These are phyloP conservation scores for Megaceryle alcyon DNA, from an alignment of 2,797 vertebrate species.

Conservation along the genomic window DNA sequence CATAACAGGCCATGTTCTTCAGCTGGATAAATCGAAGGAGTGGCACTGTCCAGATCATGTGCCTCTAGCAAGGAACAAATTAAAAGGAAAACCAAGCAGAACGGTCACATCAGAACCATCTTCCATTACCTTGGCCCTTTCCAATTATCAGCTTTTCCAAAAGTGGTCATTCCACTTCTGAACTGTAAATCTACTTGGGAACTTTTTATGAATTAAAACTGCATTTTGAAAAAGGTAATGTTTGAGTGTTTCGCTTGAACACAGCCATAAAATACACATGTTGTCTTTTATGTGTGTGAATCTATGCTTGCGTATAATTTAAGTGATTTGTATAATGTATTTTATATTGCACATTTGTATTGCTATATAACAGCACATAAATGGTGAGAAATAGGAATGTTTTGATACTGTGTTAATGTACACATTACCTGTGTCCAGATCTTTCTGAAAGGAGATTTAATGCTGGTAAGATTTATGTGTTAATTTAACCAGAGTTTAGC, in stretches of 20 bases:
- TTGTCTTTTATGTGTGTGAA: not conserved
- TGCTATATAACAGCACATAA: not conserved
- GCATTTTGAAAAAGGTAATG: not conserved
- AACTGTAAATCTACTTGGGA: not conserved
- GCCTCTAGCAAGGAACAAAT: constrained; percentile 17
- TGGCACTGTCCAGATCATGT: not conserved
- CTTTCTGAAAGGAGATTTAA: not conserved
- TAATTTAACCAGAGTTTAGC: not conserved
- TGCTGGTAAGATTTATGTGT: not conserved
- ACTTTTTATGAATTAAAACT: not conserved
- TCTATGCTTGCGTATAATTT: not conserved
- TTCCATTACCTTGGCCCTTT: not conserved
- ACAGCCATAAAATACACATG: not conserved
- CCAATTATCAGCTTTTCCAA: not conserved
- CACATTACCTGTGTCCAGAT: not conserved
- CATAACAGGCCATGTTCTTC: not conserved
- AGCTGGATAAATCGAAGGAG: constrained; percentile 25
- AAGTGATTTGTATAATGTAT: not conserved
- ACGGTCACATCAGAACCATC: not conserved
- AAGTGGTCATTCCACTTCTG: not conserved
- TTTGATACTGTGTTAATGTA: not conserved
- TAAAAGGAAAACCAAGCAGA: constrained; percentile 34
- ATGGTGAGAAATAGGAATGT: not conserved
- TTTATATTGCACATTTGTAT: not conserved
- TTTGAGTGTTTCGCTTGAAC: not conserved